A percentile compares a stretch with the other conserved stretches of the same genome.
Evolutionary conservation across 2,888 invertebrate genomes (phyloP).

Genomic region (Orchestes rusci): DNA sequence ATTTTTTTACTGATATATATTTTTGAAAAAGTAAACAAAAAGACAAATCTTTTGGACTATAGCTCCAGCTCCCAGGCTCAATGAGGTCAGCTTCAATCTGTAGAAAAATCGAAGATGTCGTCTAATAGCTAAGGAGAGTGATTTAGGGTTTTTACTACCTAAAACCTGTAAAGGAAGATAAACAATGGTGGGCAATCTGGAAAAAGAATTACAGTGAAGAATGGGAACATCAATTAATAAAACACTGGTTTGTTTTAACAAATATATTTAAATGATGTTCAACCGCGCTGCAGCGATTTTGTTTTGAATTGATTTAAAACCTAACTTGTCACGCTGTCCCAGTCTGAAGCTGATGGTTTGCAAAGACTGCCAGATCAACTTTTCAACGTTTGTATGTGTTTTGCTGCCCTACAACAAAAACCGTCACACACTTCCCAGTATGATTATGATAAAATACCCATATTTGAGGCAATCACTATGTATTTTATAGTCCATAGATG

Average conservation of each 20-base stretch:
- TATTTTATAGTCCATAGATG: slow-evolving; percentile 91
- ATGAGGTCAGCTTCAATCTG: too few relatives aligned
- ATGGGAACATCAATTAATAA: background rate
- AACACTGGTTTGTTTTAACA: slow-evolving; percentile 10
- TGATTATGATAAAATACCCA: slow-evolving; percentile 35
- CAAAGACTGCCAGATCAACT: slow-evolving; percentile 36
- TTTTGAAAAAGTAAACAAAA: too few relatives aligned
- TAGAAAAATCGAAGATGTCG: too few relatives aligned
- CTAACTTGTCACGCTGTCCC: background rate
- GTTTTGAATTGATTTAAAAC: slow-evolving; percentile 3
- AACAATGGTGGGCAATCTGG: too few relatives aligned
- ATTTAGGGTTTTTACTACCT: too few relatives aligned
- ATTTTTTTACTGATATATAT: too few relatives aligned
- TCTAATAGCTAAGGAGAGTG: too few relatives aligned
- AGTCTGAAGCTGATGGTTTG: background rate
- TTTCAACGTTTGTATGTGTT: slow-evolving; percentile 39
- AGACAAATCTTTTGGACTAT: too few relatives aligned
- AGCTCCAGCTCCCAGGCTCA: too few relatives aligned
- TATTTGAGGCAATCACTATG: slow-evolving; percentile 76
- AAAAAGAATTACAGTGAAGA: too few relatives aligned
- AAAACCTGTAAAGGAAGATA: too few relatives aligned
- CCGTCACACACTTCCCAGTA: too few relatives aligned
- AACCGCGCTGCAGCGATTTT: slow-evolving; percentile 5
- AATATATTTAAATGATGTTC: slow-evolving; percentile 16
- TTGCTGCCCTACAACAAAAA: slow-evolving; percentile 36